phyloP scores from a whole-genome alignment of 2,888 invertebrate genomes.

The Drosophila tanythrix region DNA sequence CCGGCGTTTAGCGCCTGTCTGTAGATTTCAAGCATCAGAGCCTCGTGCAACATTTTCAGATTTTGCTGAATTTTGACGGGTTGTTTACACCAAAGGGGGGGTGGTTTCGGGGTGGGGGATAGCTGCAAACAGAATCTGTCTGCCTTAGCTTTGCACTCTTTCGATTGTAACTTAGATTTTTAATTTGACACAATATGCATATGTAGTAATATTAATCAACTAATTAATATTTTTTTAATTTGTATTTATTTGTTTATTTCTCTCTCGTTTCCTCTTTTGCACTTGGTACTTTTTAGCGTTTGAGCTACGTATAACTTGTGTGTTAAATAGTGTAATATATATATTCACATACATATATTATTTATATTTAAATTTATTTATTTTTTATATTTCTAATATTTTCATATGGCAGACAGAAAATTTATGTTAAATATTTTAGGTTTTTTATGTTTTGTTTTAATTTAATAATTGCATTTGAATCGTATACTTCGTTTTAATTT shows the following conservation, averaged over 20 bases:
- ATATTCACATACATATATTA: constrained; percentile 34
- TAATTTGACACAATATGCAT: constrained; percentile 75
- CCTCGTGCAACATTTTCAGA: constrained; percentile 84
- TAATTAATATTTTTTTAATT: constrained; percentile 40
- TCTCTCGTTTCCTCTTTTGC: constrained; percentile 61
- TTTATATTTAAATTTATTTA: constrained; percentile 15
- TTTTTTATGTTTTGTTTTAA: constrained; percentile 64
- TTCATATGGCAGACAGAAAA: constrained; percentile 71
- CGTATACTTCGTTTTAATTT: constrained; percentile 81
- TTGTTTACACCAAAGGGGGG: not conserved
- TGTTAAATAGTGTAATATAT: constrained; percentile 61
- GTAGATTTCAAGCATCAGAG: constrained; percentile 84
- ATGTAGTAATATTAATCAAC: constrained; percentile 40
- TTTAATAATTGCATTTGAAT: constrained; percentile 83
- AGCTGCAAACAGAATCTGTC: constrained; percentile 17
- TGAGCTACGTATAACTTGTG: constrained; percentile 74
- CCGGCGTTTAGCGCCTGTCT: constrained; percentile 84
- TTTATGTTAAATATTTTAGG: constrained; percentile 55
- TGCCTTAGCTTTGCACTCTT: constrained; percentile 14
- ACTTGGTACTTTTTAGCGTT: constrained; percentile 81
- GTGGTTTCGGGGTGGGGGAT: not conserved
- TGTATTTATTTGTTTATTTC: constrained; percentile 33
- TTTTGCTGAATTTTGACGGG: constrained; percentile 80
- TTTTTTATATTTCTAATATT: constrained; percentile 41
- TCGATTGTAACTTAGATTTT: constrained; percentile 45